phyloP scores from a whole-genome alignment of 1,140 invertebrate species.

The Solen grandis region DNA sequence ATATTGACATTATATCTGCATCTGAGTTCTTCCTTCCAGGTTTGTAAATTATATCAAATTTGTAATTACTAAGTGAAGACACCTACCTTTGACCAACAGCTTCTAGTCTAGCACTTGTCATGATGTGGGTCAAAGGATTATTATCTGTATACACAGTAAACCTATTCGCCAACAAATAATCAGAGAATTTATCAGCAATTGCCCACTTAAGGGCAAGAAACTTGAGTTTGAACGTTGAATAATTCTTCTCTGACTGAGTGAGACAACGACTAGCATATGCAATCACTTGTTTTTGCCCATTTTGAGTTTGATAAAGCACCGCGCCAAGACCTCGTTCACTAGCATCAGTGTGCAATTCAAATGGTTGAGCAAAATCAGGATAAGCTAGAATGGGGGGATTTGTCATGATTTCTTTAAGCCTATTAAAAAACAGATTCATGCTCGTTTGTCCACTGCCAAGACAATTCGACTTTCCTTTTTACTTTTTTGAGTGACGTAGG shows the following conservation, averaged over 20 bases:
- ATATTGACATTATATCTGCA: constrained; percentile 19
- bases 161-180: constrained; percentile 17
- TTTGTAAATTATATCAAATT: constrained; percentile 30
- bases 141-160: constrained; percentile 24
- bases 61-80: constrained; percentile 5
- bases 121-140: constrained; percentile 18
- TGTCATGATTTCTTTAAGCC: constrained; percentile 13
- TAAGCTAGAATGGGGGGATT: constrained; percentile 8
- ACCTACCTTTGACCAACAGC: constrained; percentile 17
- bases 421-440: constrained; percentile 20
- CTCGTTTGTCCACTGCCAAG: constrained; percentile 3
- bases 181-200: constrained; percentile 7
- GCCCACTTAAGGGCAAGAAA: constrained; percentile 30
- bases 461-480: not conserved
- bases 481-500: not conserved
- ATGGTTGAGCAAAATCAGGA: constrained; percentile 19
- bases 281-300: constrained; percentile 4
- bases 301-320: constrained; percentile 14
- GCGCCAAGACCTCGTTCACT: not conserved
- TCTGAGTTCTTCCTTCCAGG: constrained; percentile 10
- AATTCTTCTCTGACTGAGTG: constrained; percentile 12
- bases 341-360: constrained; percentile 25
- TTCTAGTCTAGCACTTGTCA: constrained; percentile 14
- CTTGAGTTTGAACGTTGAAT: constrained; percentile 15
- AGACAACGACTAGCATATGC: constrained; percentile 18